Base-by-base conservation (phyloP, 1,140 invertebrate genomes). In the Neotoxoptera formosana region DNA sequence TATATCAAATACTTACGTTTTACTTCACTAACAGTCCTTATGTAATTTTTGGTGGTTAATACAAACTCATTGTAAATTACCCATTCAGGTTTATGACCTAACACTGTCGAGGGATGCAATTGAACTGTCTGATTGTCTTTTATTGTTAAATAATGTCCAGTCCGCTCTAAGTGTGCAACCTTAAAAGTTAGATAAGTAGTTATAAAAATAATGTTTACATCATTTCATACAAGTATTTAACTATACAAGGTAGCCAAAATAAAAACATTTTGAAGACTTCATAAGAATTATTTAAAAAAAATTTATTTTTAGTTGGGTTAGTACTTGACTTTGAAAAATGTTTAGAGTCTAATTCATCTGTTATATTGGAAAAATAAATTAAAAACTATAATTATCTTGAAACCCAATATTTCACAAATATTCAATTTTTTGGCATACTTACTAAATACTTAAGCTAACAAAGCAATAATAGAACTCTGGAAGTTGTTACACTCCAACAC, bases 11-110 rank as follows among this genome's bases (percentile, higher is more conserved):
- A 97, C 97, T 96, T 96, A 99, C 99, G 99, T 96, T 99, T 99
- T 91, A 99, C 98, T 95, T 99, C 99, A 7, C 99, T 99, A 3
- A 99, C 99, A 3, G 99, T 99, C 94, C 99, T 96, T 94, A 99
- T 99, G 95, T 99, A 99, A 95, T 99, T 99, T 95, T 99, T 99
- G 25, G 99, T 99, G 53, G 99, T 99, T 91, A 99, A 96, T 51
- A 99, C 99, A 95, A 99, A 99, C 96, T 99, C 99, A 96, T 99
- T 99, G 96, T 99, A 99, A 90, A 99, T 97, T 34, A 99, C 99
- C 99, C 99, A 99, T 95, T 99, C 99, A 7, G 99, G 99, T 96
- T 99, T 99, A 95, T 99, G 99, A 96, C 99, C 99, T 30, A 99
- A 96, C 95, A 99, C 99, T 34, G 99, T 99, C 88, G 99, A 99